Evolutionary conservation across 2,113 vertebrate genomes (phyloP).

Genomic region (Phrynosoma platyrhinos): DNA sequence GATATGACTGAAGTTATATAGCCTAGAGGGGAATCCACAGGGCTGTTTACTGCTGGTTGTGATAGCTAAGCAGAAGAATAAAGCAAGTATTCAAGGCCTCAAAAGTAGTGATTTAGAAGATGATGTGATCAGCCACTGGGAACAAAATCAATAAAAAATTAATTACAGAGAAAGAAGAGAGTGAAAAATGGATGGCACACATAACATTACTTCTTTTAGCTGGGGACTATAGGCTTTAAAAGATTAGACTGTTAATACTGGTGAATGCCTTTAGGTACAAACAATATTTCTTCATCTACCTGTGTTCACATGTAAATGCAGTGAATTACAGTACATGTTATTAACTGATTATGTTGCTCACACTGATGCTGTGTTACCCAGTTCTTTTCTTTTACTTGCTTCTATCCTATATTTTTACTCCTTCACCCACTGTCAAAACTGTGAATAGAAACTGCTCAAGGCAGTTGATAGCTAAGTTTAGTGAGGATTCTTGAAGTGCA

Average conservation of each 20-base stretch:
- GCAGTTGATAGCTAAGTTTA: neutral
- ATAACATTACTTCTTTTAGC: conserved; percentile 4
- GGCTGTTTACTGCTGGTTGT: conserved; percentile 23
- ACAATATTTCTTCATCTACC: neutral
- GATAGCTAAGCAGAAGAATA: neutral
- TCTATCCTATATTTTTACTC: neutral
- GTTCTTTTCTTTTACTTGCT: neutral
- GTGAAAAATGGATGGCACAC: neutral
- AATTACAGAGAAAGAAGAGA: conserved; percentile 25
- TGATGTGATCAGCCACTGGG: conserved; percentile 5
- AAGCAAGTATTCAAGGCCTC: conserved; percentile 2
- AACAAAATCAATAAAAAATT: conserved; percentile 38
- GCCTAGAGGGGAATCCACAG: conserved; percentile 8
- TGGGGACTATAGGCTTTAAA: neutral
- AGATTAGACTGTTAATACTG: neutral
- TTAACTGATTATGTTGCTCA: neutral
- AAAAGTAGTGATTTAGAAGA: neutral
- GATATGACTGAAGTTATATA: neutral
- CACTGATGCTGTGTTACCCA: neutral
- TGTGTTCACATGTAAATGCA: neutral
- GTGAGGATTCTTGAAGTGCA: neutral
- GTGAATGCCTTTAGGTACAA: conserved; percentile 17
- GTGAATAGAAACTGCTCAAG: neutral
- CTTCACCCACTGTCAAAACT: neutral
- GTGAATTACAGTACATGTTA: neutral